phyloP scores from a whole-genome alignment of 2,888 invertebrate genomes.

The Oscheius onirici region DNA sequence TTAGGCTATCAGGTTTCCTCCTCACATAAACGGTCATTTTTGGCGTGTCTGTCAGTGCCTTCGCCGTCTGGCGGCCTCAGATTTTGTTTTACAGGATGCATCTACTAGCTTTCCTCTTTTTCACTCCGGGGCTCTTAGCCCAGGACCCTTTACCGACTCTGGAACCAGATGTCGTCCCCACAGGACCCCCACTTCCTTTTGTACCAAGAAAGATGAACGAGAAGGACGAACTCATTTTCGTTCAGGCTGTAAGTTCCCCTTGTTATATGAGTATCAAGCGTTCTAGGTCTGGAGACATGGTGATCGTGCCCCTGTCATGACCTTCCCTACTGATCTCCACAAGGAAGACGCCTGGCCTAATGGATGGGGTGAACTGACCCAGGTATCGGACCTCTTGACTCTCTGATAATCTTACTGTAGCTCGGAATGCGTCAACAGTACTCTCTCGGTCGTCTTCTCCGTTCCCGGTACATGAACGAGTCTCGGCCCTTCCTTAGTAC shows the following conservation, averaged over 20 bases:
- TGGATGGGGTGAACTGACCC: conserved; percentile 87
- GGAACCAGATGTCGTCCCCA: conserved; percentile 6
- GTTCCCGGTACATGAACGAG: conserved; percentile 53
- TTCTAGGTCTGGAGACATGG: conserved; percentile 86
- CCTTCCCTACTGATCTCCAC: conserved; percentile 86
- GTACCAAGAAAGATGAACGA: not conserved
- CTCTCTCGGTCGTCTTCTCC: conserved; percentile 55
- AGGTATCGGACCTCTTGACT: conserved; percentile 75
- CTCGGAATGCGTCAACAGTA: conserved; percentile 66
- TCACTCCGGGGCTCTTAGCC: no score
- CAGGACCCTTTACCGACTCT: not conserved
- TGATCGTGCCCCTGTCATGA: conserved; percentile 84
- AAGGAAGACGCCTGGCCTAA: conserved; percentile 84
- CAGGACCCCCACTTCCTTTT: conserved; percentile 17
- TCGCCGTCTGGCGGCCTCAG: no score
- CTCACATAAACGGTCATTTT: no score
- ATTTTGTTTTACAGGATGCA: no score
- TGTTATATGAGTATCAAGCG: not conserved
- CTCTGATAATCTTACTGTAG: conserved; percentile 51
- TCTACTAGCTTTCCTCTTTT: no score
- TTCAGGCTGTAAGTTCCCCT: conserved; percentile 7
- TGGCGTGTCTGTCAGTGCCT: no score
- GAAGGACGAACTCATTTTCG: conserved; percentile 22
- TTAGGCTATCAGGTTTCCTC: no score
- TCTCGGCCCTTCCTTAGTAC: conserved; percentile 38